Percentiles rank a stretch among this genome's conserved stretches.
Conservation (phyloP, 2,113 vertebrate genomes). For the Scomber scombrus region DNA sequence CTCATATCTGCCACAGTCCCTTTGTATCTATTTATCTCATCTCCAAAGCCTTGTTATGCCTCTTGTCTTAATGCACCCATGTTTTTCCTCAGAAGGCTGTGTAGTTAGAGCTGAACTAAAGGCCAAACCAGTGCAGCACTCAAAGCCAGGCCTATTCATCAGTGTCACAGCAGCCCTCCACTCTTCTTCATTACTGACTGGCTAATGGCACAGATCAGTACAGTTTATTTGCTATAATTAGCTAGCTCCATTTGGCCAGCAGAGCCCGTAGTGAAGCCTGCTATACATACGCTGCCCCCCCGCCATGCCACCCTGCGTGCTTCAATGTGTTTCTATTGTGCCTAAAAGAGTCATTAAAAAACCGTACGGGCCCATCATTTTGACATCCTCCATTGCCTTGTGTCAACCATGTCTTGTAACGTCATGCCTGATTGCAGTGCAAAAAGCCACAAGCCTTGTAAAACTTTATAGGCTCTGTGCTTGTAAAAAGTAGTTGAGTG, state of each 20-base stretch:
- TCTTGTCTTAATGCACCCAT: slow-evolving; percentile 60
- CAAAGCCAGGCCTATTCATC: slow-evolving; percentile 72
- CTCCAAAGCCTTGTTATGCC: slow-evolving; percentile 61
- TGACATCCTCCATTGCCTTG: slow-evolving; percentile 46
- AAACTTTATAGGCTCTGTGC: slow-evolving; percentile 53
- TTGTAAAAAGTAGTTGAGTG: slow-evolving; percentile 39
- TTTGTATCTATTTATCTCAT: slow-evolving; percentile 67
- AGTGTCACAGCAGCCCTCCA: slow-evolving; percentile 75
- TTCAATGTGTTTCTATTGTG: slow-evolving; percentile 1
- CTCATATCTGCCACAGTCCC: slow-evolving; percentile 30
- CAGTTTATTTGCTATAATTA: slow-evolving; percentile 84
- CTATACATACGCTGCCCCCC: slow-evolving; percentile 55
- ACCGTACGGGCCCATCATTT: slow-evolving; percentile 24
- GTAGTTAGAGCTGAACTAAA: slow-evolving; percentile 63
- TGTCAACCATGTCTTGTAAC: slow-evolving; percentile 40
- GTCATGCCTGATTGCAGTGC: slow-evolving; percentile 43
- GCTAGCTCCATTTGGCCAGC: slow-evolving; percentile 70
- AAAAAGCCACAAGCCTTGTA: slow-evolving; percentile 48
- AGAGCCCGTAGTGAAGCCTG: slow-evolving; percentile 40
- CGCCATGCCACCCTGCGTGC: slow-evolving; percentile 35
- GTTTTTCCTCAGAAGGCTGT: slow-evolving; percentile 49
- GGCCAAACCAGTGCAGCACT: slow-evolving; percentile 62
- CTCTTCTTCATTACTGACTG: slow-evolving; percentile 75
- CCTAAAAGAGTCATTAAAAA: slow-evolving; percentile 59
- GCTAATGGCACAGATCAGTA: slow-evolving; percentile 81